Base-by-base conservation (phyloP, 2,797 vertebrate genomes). In the Alfaro cultratus region DNA sequence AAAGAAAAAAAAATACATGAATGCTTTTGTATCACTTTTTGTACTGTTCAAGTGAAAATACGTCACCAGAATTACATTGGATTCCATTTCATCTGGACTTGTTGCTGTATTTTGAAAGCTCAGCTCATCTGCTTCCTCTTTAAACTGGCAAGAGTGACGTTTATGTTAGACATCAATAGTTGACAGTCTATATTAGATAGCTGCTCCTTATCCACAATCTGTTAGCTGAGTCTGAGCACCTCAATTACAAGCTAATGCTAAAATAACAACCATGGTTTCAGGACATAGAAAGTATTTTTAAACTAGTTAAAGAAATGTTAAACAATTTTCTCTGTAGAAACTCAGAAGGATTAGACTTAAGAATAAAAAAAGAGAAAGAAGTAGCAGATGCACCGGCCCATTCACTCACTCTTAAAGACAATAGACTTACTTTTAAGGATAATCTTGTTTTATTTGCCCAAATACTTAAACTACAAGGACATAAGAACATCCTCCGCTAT, bases 401-500 rank as follows among this genome's bases (percentile, higher is more conserved):
- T 15, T n/a, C n/a, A 45, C 67, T 41, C 67, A 39, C 26, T 70
- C 41, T 29, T 16, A 13, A 57, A 47, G 29, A 45, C 12, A 13
- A 49, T 4, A 39, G 2, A 9, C 12, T 31, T 0, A 62, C 55
- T 62, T 95, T 73, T 95, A 95, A 95, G 95, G 93, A 91, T 93
- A 83, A 62, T 75, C 51, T 49, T 60, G 57, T 96, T 96, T 96
- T 96, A 96, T 96, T 96, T 95, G 94, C 94, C 93, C 95, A 96
- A 96, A 96, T 95, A 95, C 94, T 94, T 94, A 91, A 96, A 96
- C 95, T 94, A 95, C 95, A 96, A 95, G 95, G 95, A 96, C 94
- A 94, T 94, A 94, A 94, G 93, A 96, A 96, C 95, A 96, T 95
- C 93, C 96, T 95, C 92, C 92, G 92, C 96, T 96, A 96, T 97